Conservation (phyloP, 2,888 invertebrate species). For the Euphydryas editha region DNA sequence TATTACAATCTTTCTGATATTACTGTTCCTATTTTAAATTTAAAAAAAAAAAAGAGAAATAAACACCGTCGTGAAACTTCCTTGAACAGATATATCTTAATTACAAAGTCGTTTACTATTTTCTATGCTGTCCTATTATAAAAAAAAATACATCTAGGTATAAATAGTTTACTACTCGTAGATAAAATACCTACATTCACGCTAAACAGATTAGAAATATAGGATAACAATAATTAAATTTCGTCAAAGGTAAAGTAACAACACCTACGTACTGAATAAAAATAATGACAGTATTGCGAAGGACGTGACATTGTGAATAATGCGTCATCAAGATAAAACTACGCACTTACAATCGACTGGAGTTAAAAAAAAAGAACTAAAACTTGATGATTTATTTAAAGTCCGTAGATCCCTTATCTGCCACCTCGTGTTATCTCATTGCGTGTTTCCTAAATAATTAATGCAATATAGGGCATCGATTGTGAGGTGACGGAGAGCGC, state of each 20-base stretch:
- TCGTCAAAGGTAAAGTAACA: slow-evolving; percentile 35
- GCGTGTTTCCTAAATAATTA: slow-evolving; percentile 85
- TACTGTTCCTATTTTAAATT: neutral
- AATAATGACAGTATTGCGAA: slow-evolving; percentile 46
- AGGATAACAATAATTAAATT: slow-evolving; percentile 33
- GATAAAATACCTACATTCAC: no score
- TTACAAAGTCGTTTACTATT: slow-evolving; percentile 15
- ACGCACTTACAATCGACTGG: slow-evolving; percentile 40
- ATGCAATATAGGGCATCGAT: slow-evolving; percentile 84
- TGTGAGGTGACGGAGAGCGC: slow-evolving; percentile 80
- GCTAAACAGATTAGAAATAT: neutral
- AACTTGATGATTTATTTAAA: slow-evolving; percentile 76
- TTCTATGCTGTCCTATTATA: slow-evolving; percentile 14
- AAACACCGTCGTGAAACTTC: no score
- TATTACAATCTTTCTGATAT: neutral
- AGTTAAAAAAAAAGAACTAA: slow-evolving; percentile 44
- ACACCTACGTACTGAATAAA: slow-evolving; percentile 36
- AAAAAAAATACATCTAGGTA: neutral
- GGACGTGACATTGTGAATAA: slow-evolving; percentile 65
- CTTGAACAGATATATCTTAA: slow-evolving; percentile 4
- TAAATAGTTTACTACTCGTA: neutral
- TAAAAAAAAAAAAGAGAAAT: no score
- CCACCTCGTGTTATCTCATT: slow-evolving; percentile 83
- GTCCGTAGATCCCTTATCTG: slow-evolving; percentile 78
- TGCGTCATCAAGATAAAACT: slow-evolving; percentile 54